Base-by-base conservation (phyloP, 2,888 invertebrate genomes). In the Ochlodes sylvanus region DNA sequence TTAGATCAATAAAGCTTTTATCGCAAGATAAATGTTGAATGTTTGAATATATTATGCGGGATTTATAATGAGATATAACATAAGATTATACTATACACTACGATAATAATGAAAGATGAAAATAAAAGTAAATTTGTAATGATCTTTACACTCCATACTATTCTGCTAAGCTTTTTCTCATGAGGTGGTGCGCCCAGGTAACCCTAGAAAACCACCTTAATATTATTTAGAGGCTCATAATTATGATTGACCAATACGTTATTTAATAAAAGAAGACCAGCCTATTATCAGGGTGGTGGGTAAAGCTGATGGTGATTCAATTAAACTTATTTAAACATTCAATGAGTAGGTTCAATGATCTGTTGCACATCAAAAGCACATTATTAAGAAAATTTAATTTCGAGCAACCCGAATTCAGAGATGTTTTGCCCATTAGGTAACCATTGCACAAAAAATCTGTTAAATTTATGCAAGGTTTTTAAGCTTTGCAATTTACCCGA, bases 1-100 rank as follows among this genome's bases (percentile, higher is more conserved):
- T 82, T 80, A 83, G 87, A 92, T 92, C 90, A 86, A 92, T 91
- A 89, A 79, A 71, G 78, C 71, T 77, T 75, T 75, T 72, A 73
- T 72, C 76, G 74, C 72, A 72, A 75, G 76, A 77, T 65, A 67
- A 56, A 34, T 52, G 5, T 41, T 57, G 34, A 9, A 60, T 21
- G 15, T 42, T 7, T 27, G 14, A n/a, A n/a, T 61, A 50, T 61
- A 19, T 12, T 1, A 19, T 27, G 27, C 1, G 19, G 21, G 14
- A 27, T 27, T 52, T 14, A 19, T 19, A 0, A 15, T 42, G n/a
- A 10, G 7, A 42, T 42, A 10, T 12, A 9, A 7, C 7, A 34
- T 34, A 38, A 38, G 12, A 38, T 38, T 38, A 12, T 38, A 12
- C 12, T 38, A 38, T 2, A 12, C 10, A 38, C 3, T 12, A 12